A percentile compares a stretch with the other conserved stretches of the same genome.
phyloP scores from a whole-genome alignment of 2,888 invertebrate species.

The Dolomedes plantarius region DNA sequence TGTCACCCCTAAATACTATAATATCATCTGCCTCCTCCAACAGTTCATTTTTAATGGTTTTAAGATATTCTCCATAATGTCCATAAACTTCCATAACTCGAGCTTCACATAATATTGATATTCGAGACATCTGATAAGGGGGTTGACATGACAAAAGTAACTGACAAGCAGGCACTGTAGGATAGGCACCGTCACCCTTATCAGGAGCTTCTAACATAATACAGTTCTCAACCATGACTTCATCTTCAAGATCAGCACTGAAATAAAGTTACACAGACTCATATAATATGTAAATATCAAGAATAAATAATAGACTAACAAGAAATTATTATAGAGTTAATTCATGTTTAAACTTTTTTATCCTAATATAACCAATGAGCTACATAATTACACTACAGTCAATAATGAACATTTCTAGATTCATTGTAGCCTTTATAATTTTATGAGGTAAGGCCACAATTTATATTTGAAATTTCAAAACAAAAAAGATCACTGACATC shows the following conservation, averaged over 20 bases:
- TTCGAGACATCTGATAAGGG: conserved; percentile 46
- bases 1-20: conserved; percentile 66
- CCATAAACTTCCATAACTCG: conserved; percentile 69
- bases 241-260: conserved; percentile 68
- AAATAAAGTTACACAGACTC: too few species aligned
- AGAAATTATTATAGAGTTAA: too few species aligned
- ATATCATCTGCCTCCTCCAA: conserved; percentile 70
- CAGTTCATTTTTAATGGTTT: conserved; percentile 54
- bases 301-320: neutral
- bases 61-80: conserved; percentile 70
- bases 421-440: too few species aligned
- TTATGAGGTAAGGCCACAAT: too few species aligned
- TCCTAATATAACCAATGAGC: too few species aligned
- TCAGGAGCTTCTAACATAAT: conserved; percentile 61
- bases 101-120: conserved; percentile 66
- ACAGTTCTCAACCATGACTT: conserved; percentile 68
- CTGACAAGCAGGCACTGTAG: conserved; percentile 66
- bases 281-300: too few species aligned
- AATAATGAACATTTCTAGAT: too few species aligned
- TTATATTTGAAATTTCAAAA: too few species aligned
- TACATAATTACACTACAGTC: too few species aligned
- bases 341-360: too few species aligned
- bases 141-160: conserved; percentile 57
- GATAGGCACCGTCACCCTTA: conserved; percentile 35
- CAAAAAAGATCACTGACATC: too few species aligned